These are phyloP conservation scores for Otocyon megalotis DNA, from an alignment of 2,113 vertebrate genomes.

Conservation along the genomic window DNA sequence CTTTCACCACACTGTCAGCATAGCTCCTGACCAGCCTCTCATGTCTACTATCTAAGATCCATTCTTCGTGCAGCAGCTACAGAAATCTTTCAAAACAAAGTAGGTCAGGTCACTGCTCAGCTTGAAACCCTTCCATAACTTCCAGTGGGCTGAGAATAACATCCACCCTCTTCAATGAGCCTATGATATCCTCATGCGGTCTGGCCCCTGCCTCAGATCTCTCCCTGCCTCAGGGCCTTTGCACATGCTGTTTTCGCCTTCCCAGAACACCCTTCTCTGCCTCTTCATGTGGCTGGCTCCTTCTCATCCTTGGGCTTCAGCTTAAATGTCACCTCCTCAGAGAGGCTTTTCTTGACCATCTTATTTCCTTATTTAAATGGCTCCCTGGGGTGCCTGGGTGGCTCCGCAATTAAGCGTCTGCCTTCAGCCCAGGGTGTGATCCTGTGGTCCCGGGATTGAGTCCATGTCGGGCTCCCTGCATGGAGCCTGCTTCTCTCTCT, in stretches of 20 bases:
- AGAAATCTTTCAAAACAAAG: constrained; percentile 17
- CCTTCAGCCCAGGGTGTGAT: too few species aligned
- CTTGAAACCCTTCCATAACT: neutral
- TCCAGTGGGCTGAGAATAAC: neutral
- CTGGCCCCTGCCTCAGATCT: neutral
- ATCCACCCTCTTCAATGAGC: neutral
- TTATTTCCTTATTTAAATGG: constrained; percentile 21
- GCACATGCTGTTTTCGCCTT: neutral
- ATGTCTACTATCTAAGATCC: neutral
- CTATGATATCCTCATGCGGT: neutral
- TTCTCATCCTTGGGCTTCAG: neutral
- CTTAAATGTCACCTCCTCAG: neutral
- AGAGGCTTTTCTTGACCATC: neutral
- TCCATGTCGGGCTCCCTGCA: too few species aligned
- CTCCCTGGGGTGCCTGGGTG: neutral
- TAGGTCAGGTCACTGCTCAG: neutral
- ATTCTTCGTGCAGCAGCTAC: neutral
- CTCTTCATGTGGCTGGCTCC: neutral
- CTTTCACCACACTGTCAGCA: neutral
- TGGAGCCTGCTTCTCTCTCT: too few species aligned
- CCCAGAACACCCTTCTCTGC: neutral
- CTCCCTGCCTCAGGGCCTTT: constrained; percentile 12
- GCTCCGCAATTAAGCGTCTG: too few species aligned
- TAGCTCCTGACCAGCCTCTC: neutral
- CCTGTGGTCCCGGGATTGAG: too few species aligned